These are phyloP conservation scores for Archaeoteleia sp. DNA, from an alignment of 2,888 invertebrate species.

Conservation along the genomic window DNA sequence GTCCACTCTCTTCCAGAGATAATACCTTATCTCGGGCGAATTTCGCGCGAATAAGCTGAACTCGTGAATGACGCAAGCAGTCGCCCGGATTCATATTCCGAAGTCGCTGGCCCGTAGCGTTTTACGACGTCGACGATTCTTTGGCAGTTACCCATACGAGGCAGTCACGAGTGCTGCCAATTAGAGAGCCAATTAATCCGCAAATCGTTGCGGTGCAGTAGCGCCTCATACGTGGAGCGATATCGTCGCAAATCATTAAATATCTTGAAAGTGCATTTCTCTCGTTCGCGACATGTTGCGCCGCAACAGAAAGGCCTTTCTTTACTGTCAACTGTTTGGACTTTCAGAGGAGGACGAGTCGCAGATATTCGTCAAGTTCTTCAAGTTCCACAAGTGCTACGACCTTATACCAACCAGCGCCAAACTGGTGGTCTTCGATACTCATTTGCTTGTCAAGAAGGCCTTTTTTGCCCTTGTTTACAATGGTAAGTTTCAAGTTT, in stretches of 20 bases:
- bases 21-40: no score
- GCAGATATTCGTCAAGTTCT: conserved; percentile 98
- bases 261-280: no score
- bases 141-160: no score
- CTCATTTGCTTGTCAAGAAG: conserved; percentile 97
- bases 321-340: conserved; percentile 68
- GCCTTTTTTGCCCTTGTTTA: conserved; percentile 99
- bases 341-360: conserved; percentile 96
- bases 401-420: conserved; percentile 99
- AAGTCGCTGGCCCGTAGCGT: no score
- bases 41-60: no score
- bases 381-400: conserved; percentile 99
- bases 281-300: conserved; percentile 60
- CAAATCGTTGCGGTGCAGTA: conserved; percentile 2
- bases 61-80: no score
- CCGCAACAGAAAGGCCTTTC: conserved; percentile 64
- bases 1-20: no score
- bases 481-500: conserved; percentile 84
- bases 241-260: background rate
- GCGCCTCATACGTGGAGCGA: conserved; percentile 4
- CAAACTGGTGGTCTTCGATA: conserved; percentile 99
- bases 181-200: no score
- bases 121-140: no score
- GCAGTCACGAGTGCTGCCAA: no score
- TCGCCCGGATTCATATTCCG: no score